Conservation (phyloP, 2,888 invertebrate genomes). For the Luperina testacea region DNA sequence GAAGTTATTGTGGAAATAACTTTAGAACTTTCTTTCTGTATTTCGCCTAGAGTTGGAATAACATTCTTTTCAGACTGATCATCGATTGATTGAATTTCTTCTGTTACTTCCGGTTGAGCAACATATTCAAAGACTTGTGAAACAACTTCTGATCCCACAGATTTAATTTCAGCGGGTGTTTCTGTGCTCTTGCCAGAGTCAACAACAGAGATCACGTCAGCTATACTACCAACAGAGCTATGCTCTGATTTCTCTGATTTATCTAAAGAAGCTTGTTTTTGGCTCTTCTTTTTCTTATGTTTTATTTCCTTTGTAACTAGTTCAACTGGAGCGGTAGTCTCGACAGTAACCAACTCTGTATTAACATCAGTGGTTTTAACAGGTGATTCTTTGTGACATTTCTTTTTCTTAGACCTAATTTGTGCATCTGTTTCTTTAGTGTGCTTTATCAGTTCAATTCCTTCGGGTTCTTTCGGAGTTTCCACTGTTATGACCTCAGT, state of each 20-base stretch:
- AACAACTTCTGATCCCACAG: slow-evolving; percentile 15
- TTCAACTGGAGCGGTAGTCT: slow-evolving; percentile 50
- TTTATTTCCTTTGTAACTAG: slow-evolving; percentile 56
- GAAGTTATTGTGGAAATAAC: slow-evolving; percentile 14
- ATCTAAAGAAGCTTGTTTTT: slow-evolving; percentile 57
- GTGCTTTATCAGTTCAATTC: slow-evolving; percentile 36
- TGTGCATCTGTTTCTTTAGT: slow-evolving; percentile 58
- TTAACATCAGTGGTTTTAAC: slow-evolving; percentile 52
- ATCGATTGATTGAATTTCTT: background rate
- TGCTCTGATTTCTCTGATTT: slow-evolving; percentile 51
- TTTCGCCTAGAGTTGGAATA: background rate
- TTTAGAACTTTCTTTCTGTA: slow-evolving; percentile 15
- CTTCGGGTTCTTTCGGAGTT: slow-evolving; percentile 26
- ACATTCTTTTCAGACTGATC: background rate
- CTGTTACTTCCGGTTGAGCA: slow-evolving; percentile 18
- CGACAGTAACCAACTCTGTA: slow-evolving; percentile 54
- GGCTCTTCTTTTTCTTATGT: slow-evolving; percentile 68
- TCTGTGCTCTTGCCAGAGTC: slow-evolving; percentile 8
- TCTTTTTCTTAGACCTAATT: slow-evolving; percentile 74
- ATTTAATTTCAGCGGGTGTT: slow-evolving; percentile 14
- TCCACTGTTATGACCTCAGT: slow-evolving; percentile 48
- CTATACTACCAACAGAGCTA: slow-evolving; percentile 30
- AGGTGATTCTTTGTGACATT: slow-evolving; percentile 66
- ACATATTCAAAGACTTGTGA: slow-evolving; percentile 39
- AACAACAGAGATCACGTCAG: slow-evolving; percentile 24